phyloP scores from a whole-genome alignment of 2,113 vertebrate genomes.

The Mustela nigripes region DNA sequence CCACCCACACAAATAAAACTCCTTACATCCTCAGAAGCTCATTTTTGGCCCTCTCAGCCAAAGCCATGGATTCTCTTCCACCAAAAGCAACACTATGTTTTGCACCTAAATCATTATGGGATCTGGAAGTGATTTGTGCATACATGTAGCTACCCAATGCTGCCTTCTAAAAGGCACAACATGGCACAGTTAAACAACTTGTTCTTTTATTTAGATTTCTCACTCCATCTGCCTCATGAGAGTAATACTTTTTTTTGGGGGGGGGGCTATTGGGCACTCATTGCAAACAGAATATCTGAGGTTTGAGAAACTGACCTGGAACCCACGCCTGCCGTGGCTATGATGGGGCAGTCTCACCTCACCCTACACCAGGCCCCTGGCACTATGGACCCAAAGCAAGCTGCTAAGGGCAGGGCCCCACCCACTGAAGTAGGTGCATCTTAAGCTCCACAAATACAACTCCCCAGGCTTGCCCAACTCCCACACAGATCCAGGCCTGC shows the following conservation, averaged over 20 bases:
- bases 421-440: conserved; percentile 78
- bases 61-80: neutral
- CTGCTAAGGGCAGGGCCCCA: neutral
- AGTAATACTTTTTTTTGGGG: neutral
- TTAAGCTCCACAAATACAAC: neutral
- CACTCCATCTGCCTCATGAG: neutral
- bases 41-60: neutral
- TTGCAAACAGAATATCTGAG: conserved; percentile 81
- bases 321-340: neutral
- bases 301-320: conserved; percentile 71
- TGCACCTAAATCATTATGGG: neutral
- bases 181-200: neutral
- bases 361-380: neutral
- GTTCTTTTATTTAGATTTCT: neutral
- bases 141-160: neutral
- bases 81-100: neutral
- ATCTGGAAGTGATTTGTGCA: neutral
- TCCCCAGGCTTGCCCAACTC: neutral
- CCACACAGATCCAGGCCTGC: neutral
- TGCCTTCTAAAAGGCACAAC: neutral
- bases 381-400: neutral
- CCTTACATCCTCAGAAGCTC: neutral
- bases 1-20: neutral
- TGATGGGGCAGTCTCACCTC: neutral
- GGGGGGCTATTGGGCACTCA: conserved; percentile 69